Evolutionary conservation across 2,113 vertebrate species (phyloP), one percentile per base, ranked within the genome.

Genomic region (Phalacrocorax pelagicus): DNA sequence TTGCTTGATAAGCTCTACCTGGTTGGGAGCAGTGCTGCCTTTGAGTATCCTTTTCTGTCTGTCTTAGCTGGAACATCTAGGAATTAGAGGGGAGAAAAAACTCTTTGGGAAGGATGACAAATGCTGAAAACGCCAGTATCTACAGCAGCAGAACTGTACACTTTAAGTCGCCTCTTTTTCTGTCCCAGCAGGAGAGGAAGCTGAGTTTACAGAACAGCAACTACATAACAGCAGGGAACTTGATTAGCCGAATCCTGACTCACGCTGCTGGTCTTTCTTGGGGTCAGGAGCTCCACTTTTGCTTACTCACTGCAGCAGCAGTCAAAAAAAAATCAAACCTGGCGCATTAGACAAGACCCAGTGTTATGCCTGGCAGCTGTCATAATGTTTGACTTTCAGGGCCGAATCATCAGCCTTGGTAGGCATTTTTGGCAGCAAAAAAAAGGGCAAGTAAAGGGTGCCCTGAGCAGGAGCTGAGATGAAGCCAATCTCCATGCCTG

Each of bases 281-380:
- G 55, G 62, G 52, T 92, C 87, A 62, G 63, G 57, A 63, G 27
- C 44, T 92, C 42, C 3, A 1, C 44, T 79, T 89, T 87, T 88
- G 87, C 93, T 97, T 95, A 92, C 61, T 96, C 95, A 94, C 52
- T 88, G 94, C 73, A 85, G 91, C 87, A 95, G 94, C 57, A 54
- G 40, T 96, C 79, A 90, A 74, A 90, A 92, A 83, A 83, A 97
- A 97, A 90, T 70, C 85, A 93, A 85, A 81, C 58, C 59, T 55
- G 87, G 75, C 34, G 4, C 32, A 22, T 47, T 47, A 92, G 73
- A 89, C 65, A 81, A 95, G 83, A 85, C 49, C 62, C 52, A 88
- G 77, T 81, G 71, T 65, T 83, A 88, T 38, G 57, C 58, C 38
- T 80, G 88, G 89, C 74, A 88, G 80, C 62, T 83, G 42, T 51